Evolutionary conservation across 2,113 vertebrate genomes (phyloP).

Genomic region (Hymenochirus boettgeri): DNA sequence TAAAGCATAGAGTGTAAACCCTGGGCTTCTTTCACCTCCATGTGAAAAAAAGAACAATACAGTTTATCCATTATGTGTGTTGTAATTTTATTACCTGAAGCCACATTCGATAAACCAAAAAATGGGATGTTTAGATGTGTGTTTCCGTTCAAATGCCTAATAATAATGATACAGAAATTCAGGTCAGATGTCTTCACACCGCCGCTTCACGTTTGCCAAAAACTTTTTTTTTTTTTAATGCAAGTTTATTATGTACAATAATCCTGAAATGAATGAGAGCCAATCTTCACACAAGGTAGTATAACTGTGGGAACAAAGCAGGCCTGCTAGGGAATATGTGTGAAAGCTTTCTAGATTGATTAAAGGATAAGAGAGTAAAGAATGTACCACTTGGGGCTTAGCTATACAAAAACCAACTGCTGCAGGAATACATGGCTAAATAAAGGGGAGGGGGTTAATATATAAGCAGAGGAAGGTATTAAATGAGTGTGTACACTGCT

Average conservation of each 20-base stretch:
- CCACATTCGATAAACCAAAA: not conserved
- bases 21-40: too few relatives aligned
- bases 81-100: conserved; percentile 9
- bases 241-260: conserved; percentile 41
- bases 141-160: not conserved
- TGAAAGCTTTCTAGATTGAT: conserved; percentile 46
- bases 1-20: too few relatives aligned
- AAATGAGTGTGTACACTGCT: too few relatives aligned
- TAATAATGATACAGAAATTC: not conserved
- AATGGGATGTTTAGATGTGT: not conserved
- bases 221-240: conserved; percentile 14
- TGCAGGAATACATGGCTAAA: too few relatives aligned
- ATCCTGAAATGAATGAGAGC: conserved; percentile 40
- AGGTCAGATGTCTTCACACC: conserved; percentile 27
- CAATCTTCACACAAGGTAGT: conserved; percentile 45
- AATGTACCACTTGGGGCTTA: too few relatives aligned
- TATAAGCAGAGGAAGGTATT: too few relatives aligned
- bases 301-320: conserved; percentile 42
- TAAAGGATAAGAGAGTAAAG: conserved; percentile 44
- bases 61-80: not conserved
- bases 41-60: not conserved
- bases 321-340: conserved; percentile 39
- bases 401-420: too few relatives aligned
- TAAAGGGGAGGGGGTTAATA: too few relatives aligned
- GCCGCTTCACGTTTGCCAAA: conserved; percentile 34